These are phyloP conservation scores for Euphydryas editha DNA, from an alignment of 2,888 invertebrate genomes.

Conservation along the genomic window DNA sequence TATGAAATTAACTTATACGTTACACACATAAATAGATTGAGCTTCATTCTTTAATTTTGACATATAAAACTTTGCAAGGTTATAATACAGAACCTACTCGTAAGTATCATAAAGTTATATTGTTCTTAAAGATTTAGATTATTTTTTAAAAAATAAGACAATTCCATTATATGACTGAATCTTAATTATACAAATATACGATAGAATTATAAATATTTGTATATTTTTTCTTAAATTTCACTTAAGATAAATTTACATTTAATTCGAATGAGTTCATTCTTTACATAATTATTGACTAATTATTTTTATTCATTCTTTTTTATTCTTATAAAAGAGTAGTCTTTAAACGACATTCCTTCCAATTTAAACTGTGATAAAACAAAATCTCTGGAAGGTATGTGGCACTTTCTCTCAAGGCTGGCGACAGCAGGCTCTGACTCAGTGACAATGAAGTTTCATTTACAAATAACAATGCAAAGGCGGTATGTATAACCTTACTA, in stretches of 20 bases:
- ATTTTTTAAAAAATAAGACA: too few relatives aligned
- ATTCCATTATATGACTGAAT: too few relatives aligned
- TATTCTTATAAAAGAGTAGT: not conserved
- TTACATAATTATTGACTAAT: too few relatives aligned
- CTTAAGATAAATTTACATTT: too few relatives aligned
- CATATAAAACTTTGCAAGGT: not conserved
- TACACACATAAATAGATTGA: not conserved
- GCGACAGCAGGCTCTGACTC: constrained; percentile 42
- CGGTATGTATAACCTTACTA: not conserved
- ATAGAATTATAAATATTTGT: too few relatives aligned
- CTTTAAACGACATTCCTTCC: constrained; percentile 17
- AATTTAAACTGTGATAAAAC: constrained; percentile 20
- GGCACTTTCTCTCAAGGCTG: constrained; percentile 40
- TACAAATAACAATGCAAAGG: constrained; percentile 1
- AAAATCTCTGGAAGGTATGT: constrained; percentile 18
- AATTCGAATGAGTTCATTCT: too few relatives aligned
- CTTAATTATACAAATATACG: too few relatives aligned
- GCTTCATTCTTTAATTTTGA: not conserved
- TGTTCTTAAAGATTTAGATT: too few relatives aligned
- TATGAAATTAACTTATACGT: constrained; percentile 9
- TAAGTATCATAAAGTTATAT: not conserved
- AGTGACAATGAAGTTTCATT: constrained; percentile 17
- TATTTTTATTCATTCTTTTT: not conserved
- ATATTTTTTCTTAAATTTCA: too few relatives aligned
- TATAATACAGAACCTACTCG: not conserved